phyloP scores from a whole-genome alignment of 2,888 invertebrate genomes.

The Dexiosoma caninum region DNA sequence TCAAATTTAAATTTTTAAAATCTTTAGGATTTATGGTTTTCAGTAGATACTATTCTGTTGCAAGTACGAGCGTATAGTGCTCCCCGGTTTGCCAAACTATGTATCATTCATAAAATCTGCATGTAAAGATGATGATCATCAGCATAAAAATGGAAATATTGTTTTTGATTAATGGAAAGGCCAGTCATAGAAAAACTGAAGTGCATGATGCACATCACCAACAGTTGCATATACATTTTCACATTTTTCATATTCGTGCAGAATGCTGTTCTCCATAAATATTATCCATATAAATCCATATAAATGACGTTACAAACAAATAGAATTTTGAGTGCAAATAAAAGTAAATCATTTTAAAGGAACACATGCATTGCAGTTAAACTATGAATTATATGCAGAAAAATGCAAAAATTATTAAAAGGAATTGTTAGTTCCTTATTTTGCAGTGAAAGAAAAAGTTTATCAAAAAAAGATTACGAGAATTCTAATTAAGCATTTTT shows the following conservation, averaged over 20 bases:
- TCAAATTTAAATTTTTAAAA: slow-evolving; percentile 16
- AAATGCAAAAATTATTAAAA: slow-evolving; percentile 18
- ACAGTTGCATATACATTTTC: neutral
- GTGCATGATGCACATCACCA: slow-evolving; percentile 1
- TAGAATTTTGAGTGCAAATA: slow-evolving; percentile 41
- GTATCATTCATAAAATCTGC: slow-evolving; percentile 44
- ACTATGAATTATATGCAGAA: slow-evolving; percentile 31
- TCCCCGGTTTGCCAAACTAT: neutral
- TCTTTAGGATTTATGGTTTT: slow-evolving; percentile 51
- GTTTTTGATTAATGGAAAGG: slow-evolving; percentile 53
- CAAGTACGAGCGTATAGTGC: neutral
- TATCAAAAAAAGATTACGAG: too few species aligned
- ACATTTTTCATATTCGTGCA: neutral
- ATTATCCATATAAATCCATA: slow-evolving; percentile 5
- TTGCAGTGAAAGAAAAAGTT: slow-evolving; percentile 19
- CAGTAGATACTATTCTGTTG: slow-evolving; percentile 28
- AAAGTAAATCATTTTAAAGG: slow-evolving; percentile 44
- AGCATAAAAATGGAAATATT: slow-evolving; percentile 37
- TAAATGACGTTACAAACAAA: slow-evolving; percentile 46
- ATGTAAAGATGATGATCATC: slow-evolving; percentile 35
- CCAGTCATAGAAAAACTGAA: slow-evolving; percentile 20
- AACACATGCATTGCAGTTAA: slow-evolving; percentile 43
- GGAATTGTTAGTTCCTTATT: neutral
- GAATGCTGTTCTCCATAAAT: neutral
- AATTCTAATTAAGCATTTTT: neutral